Base-by-base conservation (phyloP, 37 sponge, comb jelly and placozoan genomes). In the Bolinopsis microptera region DNA sequence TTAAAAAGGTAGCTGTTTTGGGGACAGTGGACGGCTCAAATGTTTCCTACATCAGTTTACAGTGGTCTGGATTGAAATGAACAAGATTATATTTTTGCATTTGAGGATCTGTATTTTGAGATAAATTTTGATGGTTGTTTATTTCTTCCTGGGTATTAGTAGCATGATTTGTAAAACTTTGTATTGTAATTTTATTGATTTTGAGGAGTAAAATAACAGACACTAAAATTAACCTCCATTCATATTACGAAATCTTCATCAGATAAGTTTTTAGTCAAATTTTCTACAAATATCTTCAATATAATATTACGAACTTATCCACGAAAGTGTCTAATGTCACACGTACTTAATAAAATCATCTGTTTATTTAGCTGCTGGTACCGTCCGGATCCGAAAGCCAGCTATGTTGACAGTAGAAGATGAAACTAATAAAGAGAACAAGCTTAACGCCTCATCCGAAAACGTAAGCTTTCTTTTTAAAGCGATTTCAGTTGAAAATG, bases 51-150 rank as follows among this genome's bases (percentile, higher is more conserved):
- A 32, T 92, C 1, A 95, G 95, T 61, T 90, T 95, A 27, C 76
- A 94, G 67, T 96, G 96, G 96, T 92, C 94, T 32, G 95, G 95
- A 30, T 34, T 92, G 16, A 86, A 77, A 37, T 94, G 90, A 86
- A 24, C n/a, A n/a, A n/a, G n/a, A n/a, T n/a, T n/a, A n/a, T n/a
- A n/a, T n/a, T n/a, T n/a, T n/a, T n/a, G n/a, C n/a, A n/a, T n/a
- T n/a, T n/a, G n/a, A n/a, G 13, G 68, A 13, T 67, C 18, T 67
- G 13, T 13, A 67, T 18, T 67, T 67, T 13, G 68, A 8, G 22
- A 74, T 8, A 74, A 8, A 74, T 74, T 74, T 16, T n/a, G n/a
- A n/a, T 74, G 28, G 76, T 26, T 16, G 28, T 74, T 26, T 74
- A n/a, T n/a, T 26, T 74, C 24, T 74, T n/a, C 13, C 28, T 74